Evolutionary conservation across 2,888 invertebrate species (phyloP).

Genomic region (Eretmocerus hayati): DNA sequence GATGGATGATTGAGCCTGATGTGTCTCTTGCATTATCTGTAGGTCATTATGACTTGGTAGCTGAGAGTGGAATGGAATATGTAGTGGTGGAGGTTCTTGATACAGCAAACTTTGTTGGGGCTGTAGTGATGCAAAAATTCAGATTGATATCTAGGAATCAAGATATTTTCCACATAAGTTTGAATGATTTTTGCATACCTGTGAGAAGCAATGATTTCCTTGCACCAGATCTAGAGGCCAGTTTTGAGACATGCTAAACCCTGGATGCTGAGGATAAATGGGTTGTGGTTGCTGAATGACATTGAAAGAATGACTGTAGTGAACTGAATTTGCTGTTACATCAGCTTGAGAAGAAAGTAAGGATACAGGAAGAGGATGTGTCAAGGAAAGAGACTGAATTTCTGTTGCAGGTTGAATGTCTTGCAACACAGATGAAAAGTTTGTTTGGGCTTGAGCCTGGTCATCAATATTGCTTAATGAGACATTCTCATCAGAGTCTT

Average conservation of each 20-base stretch:
- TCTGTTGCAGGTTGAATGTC: conserved; percentile 8
- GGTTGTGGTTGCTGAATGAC: conserved; percentile 31
- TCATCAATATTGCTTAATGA: conserved; percentile 24
- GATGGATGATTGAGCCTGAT: too few relatives aligned
- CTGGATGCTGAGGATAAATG: conserved; percentile 32
- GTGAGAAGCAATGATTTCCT: conserved; percentile 37
- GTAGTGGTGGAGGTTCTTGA: conserved; percentile 21
- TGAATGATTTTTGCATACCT: conserved; percentile 29
- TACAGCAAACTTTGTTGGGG: conserved; percentile 27
- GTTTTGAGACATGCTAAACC: conserved; percentile 35
- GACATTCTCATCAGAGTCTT: conserved; percentile 23
- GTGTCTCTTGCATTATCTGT: too few relatives aligned
- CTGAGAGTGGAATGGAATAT: conserved; percentile 20
- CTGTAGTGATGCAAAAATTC: conserved; percentile 14
- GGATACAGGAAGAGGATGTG: conserved; percentile 12
- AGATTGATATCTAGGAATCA: too few relatives aligned
- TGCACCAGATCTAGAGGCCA: conserved; percentile 44
- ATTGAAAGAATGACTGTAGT: conserved; percentile 30
- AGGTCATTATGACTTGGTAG: conserved; percentile 35
- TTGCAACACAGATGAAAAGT: conserved; percentile 15
- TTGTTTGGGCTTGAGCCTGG: conserved; percentile 23
- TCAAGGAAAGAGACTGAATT: conserved; percentile 23
- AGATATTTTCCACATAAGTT: too few relatives aligned
- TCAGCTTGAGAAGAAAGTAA: conserved; percentile 15
- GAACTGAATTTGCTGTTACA: conserved; percentile 25